Percentiles rank a stretch among this genome's conserved stretches.
These are phyloP conservation scores for Orussus abietinus DNA, from an alignment of 1,140 invertebrate genomes.

Conservation along the genomic window DNA sequence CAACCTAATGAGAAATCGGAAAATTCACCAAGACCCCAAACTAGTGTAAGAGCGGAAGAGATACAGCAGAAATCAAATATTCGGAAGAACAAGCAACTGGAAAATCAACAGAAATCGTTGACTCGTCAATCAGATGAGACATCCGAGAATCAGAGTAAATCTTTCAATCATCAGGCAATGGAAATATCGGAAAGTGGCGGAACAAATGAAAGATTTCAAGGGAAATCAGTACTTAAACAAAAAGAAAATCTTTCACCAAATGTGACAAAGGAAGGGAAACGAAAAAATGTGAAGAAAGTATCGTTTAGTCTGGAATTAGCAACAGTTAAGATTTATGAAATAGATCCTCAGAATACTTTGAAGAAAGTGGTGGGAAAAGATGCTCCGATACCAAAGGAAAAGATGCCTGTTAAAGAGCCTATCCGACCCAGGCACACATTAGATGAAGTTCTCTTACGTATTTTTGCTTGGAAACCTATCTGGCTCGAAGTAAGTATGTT, in stretches of 20 bases:
- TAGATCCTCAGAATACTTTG: slow-evolving; percentile 27
- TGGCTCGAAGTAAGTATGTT: slow-evolving; percentile 34
- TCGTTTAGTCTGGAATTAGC: slow-evolving; percentile 22
- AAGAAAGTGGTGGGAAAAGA: slow-evolving; percentile 28
- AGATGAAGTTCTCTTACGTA: slow-evolving; percentile 29
- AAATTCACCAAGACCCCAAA: too few relatives aligned
- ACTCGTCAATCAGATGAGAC: too few relatives aligned
- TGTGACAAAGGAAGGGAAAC: neutral
- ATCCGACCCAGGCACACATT: slow-evolving; percentile 17
- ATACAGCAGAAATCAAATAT: too few relatives aligned
- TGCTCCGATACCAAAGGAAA: slow-evolving; percentile 18
- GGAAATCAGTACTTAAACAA: neutral
- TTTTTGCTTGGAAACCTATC: slow-evolving; percentile 36
- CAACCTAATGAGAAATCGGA: too few relatives aligned
- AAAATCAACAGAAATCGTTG: too few relatives aligned
- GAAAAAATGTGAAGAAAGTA: slow-evolving; percentile 21
- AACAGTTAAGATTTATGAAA: slow-evolving; percentile 24
- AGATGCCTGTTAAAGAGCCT: neutral
- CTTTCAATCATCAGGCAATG: too few relatives aligned
- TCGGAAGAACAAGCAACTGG: too few relatives aligned
- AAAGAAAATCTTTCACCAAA: slow-evolving; percentile 8
- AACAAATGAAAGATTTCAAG: too few relatives aligned
- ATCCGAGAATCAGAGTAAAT: too few relatives aligned
- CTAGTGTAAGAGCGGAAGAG: too few relatives aligned
- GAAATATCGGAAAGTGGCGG: too few relatives aligned